Conservation (phyloP, 2,888 invertebrate species). For the Labia minor region DNA sequence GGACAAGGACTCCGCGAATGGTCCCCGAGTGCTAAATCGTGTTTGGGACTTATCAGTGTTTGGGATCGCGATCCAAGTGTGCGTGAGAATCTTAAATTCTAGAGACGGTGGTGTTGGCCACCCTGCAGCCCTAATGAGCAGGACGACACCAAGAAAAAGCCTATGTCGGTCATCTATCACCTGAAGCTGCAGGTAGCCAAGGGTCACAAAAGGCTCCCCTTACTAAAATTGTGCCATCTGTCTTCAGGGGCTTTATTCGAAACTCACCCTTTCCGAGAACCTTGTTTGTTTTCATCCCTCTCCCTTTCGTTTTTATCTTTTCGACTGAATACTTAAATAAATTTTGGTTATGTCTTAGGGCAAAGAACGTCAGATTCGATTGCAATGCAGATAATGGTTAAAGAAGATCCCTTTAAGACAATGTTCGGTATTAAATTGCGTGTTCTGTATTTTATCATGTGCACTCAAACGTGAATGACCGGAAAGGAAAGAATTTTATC, state of each 20-base stretch:
- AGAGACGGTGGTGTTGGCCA: background rate
- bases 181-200: background rate
- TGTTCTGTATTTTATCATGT: conserved; percentile 13
- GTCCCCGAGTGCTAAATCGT: conserved; percentile 5
- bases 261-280: background rate
- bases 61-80: background rate
- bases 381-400: background rate
- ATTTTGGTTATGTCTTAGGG: background rate
- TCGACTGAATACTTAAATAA: background rate
- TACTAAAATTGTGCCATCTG: background rate
- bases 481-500: conserved; percentile 8
- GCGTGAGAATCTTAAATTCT: background rate
- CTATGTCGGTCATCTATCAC: background rate
- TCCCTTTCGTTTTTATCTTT: background rate
- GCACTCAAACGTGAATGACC: conserved; percentile 13
- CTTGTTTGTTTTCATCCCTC: background rate
- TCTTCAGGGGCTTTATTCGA: background rate
- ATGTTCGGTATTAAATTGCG: conserved; percentile 5
- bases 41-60: background rate
- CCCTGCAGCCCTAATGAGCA: background rate
- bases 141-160: background rate
- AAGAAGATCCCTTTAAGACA: background rate
- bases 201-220: too few relatives aligned
- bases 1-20: background rate
- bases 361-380: background rate